These are phyloP conservation scores for Parnassius orleans DNA, from an alignment of 2,888 invertebrate genomes.

Conservation along the genomic window DNA sequence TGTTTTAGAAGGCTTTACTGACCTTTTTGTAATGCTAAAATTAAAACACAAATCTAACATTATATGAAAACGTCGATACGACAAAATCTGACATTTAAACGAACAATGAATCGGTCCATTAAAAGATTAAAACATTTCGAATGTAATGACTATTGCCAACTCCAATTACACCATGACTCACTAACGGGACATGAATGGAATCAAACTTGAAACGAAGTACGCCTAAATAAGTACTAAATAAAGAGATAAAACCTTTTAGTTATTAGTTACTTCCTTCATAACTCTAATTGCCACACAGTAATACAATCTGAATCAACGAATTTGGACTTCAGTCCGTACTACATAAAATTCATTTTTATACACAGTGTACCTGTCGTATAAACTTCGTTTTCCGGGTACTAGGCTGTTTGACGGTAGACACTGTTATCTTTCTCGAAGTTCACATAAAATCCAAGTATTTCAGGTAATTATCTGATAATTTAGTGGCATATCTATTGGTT, in stretches of 20 bases:
- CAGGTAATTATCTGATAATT: slow-evolving; percentile 28
- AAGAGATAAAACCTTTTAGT: slow-evolving; percentile 24
- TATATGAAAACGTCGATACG: not conserved
- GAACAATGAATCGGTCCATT: slow-evolving; percentile 11
- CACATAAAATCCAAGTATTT: slow-evolving; percentile 23
- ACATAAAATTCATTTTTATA: slow-evolving; percentile 9
- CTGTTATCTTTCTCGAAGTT: slow-evolving; percentile 18
- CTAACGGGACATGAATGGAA: slow-evolving; percentile 17
- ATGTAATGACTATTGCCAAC: slow-evolving; percentile 14
- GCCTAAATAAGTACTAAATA: slow-evolving; percentile 21
- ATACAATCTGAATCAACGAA: not conserved
- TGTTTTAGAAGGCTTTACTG: too few species aligned
- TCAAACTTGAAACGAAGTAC: slow-evolving; percentile 4
- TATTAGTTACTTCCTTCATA: slow-evolving; percentile 22
- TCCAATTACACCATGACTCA: slow-evolving; percentile 17
- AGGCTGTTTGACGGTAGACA: slow-evolving; percentile 4
- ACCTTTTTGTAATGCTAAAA: too few species aligned
- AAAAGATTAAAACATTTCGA: slow-evolving; percentile 16
- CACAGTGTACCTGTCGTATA: slow-evolving; percentile 2
- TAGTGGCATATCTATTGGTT: slow-evolving; percentile 18
- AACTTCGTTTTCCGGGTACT: slow-evolving; percentile 1
- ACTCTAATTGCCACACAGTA: slow-evolving; percentile 14
- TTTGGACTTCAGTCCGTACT: slow-evolving; percentile 5
- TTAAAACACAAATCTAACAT: too few species aligned
- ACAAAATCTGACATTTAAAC: slow-evolving; percentile 11